Base-by-base conservation (phyloP, 2,113 vertebrate genomes). In the Aspidoscelis tigris region DNA sequence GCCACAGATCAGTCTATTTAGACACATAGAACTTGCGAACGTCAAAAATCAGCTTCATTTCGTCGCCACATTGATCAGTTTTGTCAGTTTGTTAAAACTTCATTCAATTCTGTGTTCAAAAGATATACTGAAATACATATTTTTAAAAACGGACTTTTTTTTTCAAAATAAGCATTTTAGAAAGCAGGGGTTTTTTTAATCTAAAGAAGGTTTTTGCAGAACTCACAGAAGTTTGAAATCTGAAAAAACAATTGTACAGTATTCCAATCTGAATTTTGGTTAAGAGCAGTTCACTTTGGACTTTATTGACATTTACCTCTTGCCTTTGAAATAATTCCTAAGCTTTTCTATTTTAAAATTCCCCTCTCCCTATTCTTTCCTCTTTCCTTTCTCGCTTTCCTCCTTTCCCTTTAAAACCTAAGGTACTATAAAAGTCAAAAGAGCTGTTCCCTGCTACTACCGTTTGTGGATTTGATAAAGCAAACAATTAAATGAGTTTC, bases 401-500 rank as follows among this genome's bases (percentile, higher is more conserved):
- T 20, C 73, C 44, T 47, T 12, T 12, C 10, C 44, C 4, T 26
- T 47, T 75, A 50, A 75, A 50, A 78, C 26, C 69, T 4, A 70
- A 75, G 43, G 71, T 75, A 41, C 65, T 64, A 55, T 69, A 47
- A 84, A 79, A 83, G 71, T 66, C 64, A 24, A 87, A 91, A 89
- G 90, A 24, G 0, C 70, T 11, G 14, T 41, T 83, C n/a, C 7
- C 74, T 71, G 70, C 90, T 78, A 86, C 90, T 80, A 78, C 88
- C 78, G 75, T 89, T 85, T 73, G 88, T 86, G 88, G 88, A n/a
- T 91, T 93, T 94, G 90, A 92, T 5, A 81, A 86, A 86, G 89
- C 89, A 84, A 94, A 95, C 94, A 94, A 92, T 95, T 93, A 93
- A 94, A 87, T 20, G 86, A 92, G 92, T 93, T 94, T 93, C 90